Evolutionary conservation across 1,140 invertebrate species (phyloP), one percentile per base, ranked within the genome.

Genomic region (Pygmarrhopalites habei): DNA sequence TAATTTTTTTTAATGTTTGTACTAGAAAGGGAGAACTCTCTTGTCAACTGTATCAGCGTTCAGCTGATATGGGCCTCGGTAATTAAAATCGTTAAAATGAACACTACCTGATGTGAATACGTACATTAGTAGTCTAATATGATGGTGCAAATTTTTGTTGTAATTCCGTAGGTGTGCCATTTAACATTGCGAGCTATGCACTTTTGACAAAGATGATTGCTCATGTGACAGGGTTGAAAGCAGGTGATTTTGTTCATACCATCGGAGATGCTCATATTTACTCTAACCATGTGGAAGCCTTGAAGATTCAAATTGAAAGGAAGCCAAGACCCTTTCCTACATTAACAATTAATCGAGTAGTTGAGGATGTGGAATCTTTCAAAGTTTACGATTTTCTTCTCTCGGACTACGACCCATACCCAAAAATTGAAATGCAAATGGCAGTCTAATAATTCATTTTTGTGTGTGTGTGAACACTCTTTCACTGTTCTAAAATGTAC

Each of bases 121-220:
- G n/a, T n/a, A n/a, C n/a, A n/a, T n/a, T n/a, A n/a, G n/a, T n/a
- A n/a, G n/a, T n/a, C n/a, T n/a, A n/a, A n/a, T n/a, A n/a, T n/a
- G n/a, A n/a, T n/a, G n/a, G n/a, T n/a, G n/a, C n/a, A n/a, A n/a
- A n/a, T n/a, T n/a, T n/a, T n/a, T n/a, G n/a, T 35, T 21, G 4
- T 25, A 39, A 32, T 59, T 46, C 52, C 59, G 1, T 32, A 70
- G 96, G 96, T 23, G 95, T 99, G 1, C 96, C 96, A 21, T 99
- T 99, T 74, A 99, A 99, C 75, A 96, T 99, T 72, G 95, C 96
- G 19, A 97, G 92, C 65, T 99, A 99, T 79, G 85, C 95, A 1
- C 74, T 99, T 5, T 79, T 99, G 0, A 97, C 92, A 14, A 87
- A 88, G 70, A 98, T 99, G 92, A 89, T 99, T 69, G 95, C 95